phyloP scores from a whole-genome alignment of 2,113 vertebrate species.

The Psittacula cyanocephala region DNA sequence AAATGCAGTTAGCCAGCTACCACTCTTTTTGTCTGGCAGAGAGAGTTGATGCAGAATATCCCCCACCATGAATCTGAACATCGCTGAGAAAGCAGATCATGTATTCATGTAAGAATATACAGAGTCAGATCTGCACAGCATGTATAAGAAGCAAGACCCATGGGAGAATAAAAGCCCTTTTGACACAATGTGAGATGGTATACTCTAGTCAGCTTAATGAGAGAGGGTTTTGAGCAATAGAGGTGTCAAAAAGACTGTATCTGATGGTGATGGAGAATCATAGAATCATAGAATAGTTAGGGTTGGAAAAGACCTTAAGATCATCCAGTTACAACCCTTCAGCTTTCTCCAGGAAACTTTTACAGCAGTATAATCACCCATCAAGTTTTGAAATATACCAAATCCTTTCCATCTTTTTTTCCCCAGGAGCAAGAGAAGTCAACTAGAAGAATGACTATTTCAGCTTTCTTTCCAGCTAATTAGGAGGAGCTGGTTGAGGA shows the following conservation, averaged over 20 bases:
- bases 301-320: too few relatives aligned
- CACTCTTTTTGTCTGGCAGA: neutral
- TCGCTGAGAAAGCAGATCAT: neutral
- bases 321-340: neutral
- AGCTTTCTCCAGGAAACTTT: neutral
- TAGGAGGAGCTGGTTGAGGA: neutral
- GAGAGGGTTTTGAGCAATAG: neutral
- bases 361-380: neutral
- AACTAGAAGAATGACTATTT: neutral
- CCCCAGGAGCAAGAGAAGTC: neutral
- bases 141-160: neutral
- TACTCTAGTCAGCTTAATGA: neutral
- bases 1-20: neutral
- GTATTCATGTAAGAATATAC: neutral
- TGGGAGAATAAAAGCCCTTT: neutral
- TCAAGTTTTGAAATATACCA: neutral
- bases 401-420: neutral
- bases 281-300: too few relatives aligned
- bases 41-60: neutral
- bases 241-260: neutral
- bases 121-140: neutral
- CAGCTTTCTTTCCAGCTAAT: neutral
- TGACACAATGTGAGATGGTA: neutral
- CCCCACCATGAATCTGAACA: accelerated
- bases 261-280: neutral